Percentiles rank a stretch among this genome's conserved stretches.
Conservation (phyloP, 2,113 vertebrate genomes). For the Miniopterus natalensis region DNA sequence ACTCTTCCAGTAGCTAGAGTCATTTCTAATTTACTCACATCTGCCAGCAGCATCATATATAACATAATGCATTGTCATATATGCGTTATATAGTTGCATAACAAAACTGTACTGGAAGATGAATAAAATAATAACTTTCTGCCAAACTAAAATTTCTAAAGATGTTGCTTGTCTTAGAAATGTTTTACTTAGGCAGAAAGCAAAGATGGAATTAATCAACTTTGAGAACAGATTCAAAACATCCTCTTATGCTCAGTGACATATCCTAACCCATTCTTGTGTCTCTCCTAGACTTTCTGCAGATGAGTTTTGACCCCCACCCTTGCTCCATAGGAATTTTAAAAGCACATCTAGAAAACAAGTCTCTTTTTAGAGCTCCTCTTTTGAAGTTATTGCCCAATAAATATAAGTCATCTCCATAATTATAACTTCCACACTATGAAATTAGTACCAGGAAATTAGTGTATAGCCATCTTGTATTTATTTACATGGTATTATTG, state of each 20-base stretch:
- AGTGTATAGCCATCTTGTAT: constrained; percentile 47
- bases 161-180: constrained; percentile 50
- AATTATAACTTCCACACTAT: constrained; percentile 58
- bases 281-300: background rate
- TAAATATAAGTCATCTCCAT: constrained; percentile 57
- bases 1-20: background rate
- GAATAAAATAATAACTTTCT: constrained; percentile 58
- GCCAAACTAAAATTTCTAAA: constrained; percentile 57
- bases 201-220: constrained; percentile 62
- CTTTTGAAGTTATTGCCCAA: constrained; percentile 69
- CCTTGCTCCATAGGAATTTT: background rate
- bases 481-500: constrained; percentile 54
- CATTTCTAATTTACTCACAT: constrained; percentile 4
- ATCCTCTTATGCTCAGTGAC: background rate
- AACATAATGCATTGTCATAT: background rate
- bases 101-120: background rate
- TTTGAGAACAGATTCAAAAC: background rate
- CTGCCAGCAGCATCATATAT: background rate
- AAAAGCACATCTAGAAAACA: constrained; percentile 39
- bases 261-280: background rate
- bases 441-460: constrained; percentile 65
- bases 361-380: constrained; percentile 18
- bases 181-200: constrained; percentile 32
- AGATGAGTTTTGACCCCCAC: background rate
- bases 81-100: background rate